Conservation (phyloP, 2,888 invertebrate genomes). For the Pseudococcus viburni region DNA sequence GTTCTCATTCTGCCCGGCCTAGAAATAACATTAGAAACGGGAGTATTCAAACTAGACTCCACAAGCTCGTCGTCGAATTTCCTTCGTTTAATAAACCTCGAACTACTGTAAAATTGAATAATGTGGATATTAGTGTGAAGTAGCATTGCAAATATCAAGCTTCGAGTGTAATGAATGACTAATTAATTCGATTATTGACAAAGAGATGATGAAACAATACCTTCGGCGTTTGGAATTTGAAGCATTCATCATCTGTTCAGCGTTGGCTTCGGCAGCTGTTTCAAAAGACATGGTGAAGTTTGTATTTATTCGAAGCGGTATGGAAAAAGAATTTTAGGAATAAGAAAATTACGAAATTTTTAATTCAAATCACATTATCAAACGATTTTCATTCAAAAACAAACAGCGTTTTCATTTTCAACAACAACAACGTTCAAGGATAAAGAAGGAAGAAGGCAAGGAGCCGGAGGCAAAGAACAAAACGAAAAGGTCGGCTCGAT, state of each 20-base stretch:
- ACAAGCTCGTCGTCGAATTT: constrained; percentile 98
- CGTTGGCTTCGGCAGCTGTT: neutral
- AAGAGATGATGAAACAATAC: constrained; percentile 47
- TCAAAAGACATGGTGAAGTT: constrained; percentile 30
- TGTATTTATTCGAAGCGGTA: neutral
- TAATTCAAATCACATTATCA: neutral
- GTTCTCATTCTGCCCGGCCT: constrained; percentile 71
- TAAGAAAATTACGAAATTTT: neutral
- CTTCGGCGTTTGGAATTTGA: constrained; percentile 67
- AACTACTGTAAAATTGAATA: constrained; percentile 76
- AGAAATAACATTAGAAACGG: constrained; percentile 69
- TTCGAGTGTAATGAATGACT: neutral
- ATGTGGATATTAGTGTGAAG: neutral
- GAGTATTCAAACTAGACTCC: constrained; percentile 84
- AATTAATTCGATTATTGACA: neutral
- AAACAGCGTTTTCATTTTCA: neutral
- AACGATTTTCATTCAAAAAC: neutral
- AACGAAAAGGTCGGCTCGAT: neutral
- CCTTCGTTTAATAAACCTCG: constrained; percentile 93
- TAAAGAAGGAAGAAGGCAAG: neutral
- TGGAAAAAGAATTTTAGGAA: neutral
- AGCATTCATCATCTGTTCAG: constrained; percentile 66
- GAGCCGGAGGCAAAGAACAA: neutral
- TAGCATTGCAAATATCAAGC: neutral
- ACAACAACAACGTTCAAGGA: neutral